Conservation (phyloP, 2,113 vertebrate genomes). For the Leiothrix lutea region DNA sequence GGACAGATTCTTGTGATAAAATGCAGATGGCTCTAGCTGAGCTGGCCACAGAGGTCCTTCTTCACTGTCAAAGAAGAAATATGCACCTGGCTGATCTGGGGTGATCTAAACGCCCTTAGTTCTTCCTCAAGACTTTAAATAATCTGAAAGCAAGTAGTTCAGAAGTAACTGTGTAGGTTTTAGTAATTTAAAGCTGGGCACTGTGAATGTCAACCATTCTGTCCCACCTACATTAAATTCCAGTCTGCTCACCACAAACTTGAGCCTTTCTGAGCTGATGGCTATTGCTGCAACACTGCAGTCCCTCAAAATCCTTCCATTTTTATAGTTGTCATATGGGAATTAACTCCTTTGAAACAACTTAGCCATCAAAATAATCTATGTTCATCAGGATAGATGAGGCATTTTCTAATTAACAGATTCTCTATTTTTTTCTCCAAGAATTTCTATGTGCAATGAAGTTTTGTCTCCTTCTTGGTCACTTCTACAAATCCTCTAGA, state of each 20-base stretch:
- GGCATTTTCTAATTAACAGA: neutral
- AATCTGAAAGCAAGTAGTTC: neutral
- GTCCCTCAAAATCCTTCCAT: neutral
- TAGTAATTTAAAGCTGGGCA: neutral
- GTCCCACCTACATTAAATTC: neutral
- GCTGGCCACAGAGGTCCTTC: neutral
- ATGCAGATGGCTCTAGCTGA: neutral
- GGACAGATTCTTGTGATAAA: neutral
- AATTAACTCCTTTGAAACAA: neutral
- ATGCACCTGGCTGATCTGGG: neutral
- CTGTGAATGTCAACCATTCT: neutral
- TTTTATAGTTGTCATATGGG: neutral
- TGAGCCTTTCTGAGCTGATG: neutral
- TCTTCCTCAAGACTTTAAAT: neutral
- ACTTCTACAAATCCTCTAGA: neutral
- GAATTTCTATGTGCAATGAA: neutral
- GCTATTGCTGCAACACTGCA: neutral
- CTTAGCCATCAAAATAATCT: neutral
- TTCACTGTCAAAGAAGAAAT: neutral
- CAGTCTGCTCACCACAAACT: neutral
- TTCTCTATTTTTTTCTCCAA: neutral
- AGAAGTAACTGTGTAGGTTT: neutral
- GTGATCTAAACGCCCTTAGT: neutral
- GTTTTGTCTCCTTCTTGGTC: neutral
- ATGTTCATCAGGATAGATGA: neutral